Evolutionary conservation across 2,113 vertebrate species (phyloP).

Genomic region (Gorsachius goisagi): DNA sequence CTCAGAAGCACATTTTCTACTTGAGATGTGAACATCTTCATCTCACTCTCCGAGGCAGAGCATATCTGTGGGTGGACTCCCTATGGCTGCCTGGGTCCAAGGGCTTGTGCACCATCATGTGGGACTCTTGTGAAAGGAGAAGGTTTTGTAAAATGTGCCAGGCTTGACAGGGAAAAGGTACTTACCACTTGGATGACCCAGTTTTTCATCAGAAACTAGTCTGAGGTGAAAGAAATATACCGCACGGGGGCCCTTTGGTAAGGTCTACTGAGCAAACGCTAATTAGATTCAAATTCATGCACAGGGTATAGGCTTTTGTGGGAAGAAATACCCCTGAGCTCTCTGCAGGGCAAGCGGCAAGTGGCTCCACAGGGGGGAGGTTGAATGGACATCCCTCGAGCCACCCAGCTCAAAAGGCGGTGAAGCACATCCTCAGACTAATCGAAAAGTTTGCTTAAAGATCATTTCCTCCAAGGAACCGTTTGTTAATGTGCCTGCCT

Average conservation of each 20-base stretch:
- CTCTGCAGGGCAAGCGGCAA: background rate
- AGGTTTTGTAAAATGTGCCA: background rate
- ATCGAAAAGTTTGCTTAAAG: background rate
- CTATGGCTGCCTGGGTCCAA: background rate
- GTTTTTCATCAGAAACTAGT: background rate
- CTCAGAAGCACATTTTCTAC: background rate
- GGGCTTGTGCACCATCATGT: rapidly evolving
- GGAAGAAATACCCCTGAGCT: background rate
- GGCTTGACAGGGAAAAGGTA: background rate
- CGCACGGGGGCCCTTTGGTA: background rate
- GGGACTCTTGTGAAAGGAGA: background rate
- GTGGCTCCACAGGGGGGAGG: rapidly evolving
- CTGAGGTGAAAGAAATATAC: background rate
- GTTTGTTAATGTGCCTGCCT: rapidly evolving
- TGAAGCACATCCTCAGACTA: background rate
- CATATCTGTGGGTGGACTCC: background rate
- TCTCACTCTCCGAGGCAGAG: background rate
- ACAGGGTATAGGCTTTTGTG: background rate
- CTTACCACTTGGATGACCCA: background rate
- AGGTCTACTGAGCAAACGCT: background rate
- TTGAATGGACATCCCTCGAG: background rate
- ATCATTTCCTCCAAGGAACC: background rate
- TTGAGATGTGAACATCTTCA: background rate
- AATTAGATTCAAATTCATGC: background rate
- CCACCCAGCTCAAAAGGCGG: background rate